Base-by-base conservation (phyloP, 2,888 invertebrate genomes). In the Eumacrocentrus americanus region DNA sequence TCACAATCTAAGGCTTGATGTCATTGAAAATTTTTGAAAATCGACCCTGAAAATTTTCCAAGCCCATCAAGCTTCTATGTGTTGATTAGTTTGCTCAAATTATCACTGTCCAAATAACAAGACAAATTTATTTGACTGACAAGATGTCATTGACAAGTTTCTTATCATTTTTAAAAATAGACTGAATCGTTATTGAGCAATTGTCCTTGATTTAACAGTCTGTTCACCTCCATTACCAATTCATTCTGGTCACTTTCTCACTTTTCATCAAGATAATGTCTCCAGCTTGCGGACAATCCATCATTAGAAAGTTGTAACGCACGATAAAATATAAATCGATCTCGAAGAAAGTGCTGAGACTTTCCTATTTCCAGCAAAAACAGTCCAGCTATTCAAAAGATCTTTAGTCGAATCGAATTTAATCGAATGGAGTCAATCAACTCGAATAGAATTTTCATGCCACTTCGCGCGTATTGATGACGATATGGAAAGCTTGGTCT, bases 251-350 rank as follows among this genome's bases (percentile, higher is more conserved):
- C 60, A 66, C 63, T 68, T 61, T 63, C 63, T 50, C 55, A 50
- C 53, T 62, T 51, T 64, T 66, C 56, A 58, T 59, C 58, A 56
- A 53, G 61, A 53, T 54, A 52, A 29, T 50, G 44, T 25, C 42
- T 34, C 47, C n/a, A 23, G 22, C 34, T 51, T 25, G 42, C 23
- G 60, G 35, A 55, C 44, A 18, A 56, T 40, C 38, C 16, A 42
- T 55, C 69, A 67, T 73, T 76, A 73, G 75, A 76, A 76, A 76
- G 76, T 72, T 67, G 67, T 70, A 62, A 65, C 64, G 67, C 64
- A 60, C 63, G 66, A 65, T 67, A 66, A 67, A 67, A 67, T 58
- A 60, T 35, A 37, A 50, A 58, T 68, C 60, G 67, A 67, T 67
- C 67, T 66, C 68, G 65, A 69, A 68, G 71, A 70, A 73, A 72